Percentiles rank a stretch among this genome's conserved stretches.
Conservation (phyloP, 2,113 vertebrate genomes). For the Anser cygnoides region DNA sequence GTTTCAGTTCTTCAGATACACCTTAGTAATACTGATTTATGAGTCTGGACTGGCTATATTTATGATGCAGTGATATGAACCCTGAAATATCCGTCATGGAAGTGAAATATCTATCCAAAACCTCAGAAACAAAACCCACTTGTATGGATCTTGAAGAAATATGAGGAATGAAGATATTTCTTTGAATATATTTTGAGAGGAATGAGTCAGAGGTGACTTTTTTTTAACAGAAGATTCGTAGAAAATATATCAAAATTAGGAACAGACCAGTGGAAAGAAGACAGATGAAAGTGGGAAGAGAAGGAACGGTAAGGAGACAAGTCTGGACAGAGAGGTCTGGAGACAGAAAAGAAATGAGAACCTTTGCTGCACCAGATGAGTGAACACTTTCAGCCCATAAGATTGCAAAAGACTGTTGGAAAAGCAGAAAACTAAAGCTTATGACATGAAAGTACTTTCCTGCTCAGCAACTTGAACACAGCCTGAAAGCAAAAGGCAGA, state of each 20-base stretch:
- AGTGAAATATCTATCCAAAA: constrained; percentile 74
- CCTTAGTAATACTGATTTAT: constrained; percentile 79
- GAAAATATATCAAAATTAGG: constrained; percentile 55
- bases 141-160: constrained; percentile 47
- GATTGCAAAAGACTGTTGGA: background rate
- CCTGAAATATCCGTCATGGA: constrained; percentile 73
- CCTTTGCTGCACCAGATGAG: background rate
- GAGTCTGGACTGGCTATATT: constrained; percentile 71
- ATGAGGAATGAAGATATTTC: constrained; percentile 55
- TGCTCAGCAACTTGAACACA: background rate
- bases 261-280: constrained; percentile 29
- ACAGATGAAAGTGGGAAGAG: constrained; percentile 17
- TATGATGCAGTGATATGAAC: constrained; percentile 74
- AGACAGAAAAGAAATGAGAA: background rate
- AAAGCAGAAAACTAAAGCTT: constrained; percentile 26
- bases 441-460: background rate
- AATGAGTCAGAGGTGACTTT: constrained; percentile 39
- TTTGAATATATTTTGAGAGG: constrained; percentile 51
- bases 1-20: constrained; percentile 75
- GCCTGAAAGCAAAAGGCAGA: background rate
- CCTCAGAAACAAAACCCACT: constrained; percentile 46
- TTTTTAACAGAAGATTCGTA: constrained; percentile 11
- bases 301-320: background rate
- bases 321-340: background rate
- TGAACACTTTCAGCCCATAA: background rate